Evolutionary conservation across 2,888 invertebrate species (phyloP).

Genomic region (Drosophila dives): DNA sequence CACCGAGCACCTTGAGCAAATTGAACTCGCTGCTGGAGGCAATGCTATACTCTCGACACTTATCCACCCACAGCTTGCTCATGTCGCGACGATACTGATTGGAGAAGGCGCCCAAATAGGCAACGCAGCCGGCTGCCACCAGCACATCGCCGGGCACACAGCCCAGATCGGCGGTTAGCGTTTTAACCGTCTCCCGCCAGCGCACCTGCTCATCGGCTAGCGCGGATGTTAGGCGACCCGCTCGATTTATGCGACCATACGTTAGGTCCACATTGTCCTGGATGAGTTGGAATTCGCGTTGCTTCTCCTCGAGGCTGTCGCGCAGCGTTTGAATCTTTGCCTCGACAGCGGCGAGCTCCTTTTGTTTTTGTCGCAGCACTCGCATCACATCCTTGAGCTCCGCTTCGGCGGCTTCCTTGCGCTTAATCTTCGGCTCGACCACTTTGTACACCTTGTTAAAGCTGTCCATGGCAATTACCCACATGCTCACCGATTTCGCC

Average conservation of each 20-base stretch:
- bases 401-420: conserved; percentile 90
- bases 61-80: conserved; percentile 88
- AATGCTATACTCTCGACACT: conserved; percentile 88
- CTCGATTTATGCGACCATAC: conserved; percentile 91
- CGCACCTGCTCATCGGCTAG: conserved; percentile 93
- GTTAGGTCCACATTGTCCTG: conserved; percentile 91
- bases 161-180: conserved; percentile 88
- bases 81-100: conserved; percentile 89
- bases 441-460: conserved; percentile 94
- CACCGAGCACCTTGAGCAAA: conserved; percentile 90
- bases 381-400: conserved; percentile 92
- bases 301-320: conserved; percentile 89
- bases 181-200: conserved; percentile 91
- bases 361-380: conserved; percentile 91
- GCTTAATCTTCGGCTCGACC: conserved; percentile 94
- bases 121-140: conserved; percentile 93
- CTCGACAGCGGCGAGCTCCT: conserved; percentile 92
- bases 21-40: conserved; percentile 90
- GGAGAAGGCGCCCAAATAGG: conserved; percentile 96
- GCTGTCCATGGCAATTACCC: conserved; percentile 96
- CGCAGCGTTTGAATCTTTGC: conserved; percentile 86
- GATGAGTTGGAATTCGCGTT: conserved; percentile 90
- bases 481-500: conserved; percentile 95
- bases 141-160: conserved; percentile 94
- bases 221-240: conserved; percentile 93